Conservation (phyloP, 2,797 vertebrate genomes). For the Takifugu ocellatus region DNA sequence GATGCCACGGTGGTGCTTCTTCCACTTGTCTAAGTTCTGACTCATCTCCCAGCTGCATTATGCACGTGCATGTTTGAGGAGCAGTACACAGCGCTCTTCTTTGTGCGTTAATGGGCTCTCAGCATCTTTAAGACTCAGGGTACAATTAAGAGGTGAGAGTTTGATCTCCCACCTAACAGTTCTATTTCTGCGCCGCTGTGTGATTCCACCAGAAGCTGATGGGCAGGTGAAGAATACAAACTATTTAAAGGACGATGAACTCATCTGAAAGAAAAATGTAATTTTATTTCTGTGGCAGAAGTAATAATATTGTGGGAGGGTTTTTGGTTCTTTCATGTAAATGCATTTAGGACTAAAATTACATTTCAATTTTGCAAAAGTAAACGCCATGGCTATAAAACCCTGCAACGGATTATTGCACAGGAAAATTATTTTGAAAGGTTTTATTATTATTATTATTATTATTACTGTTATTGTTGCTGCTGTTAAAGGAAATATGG, state of each 20-base stretch:
- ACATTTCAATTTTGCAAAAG: too few species aligned
- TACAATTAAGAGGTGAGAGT: slow-evolving; percentile 79
- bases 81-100: slow-evolving; percentile 59
- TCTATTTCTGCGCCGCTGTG: slow-evolving; percentile 70
- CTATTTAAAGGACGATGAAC: slow-evolving; percentile 66
- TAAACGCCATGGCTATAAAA: too few species aligned
- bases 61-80: slow-evolving; percentile 60
- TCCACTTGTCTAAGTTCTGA: slow-evolving; percentile 67
- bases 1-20: slow-evolving; percentile 57
- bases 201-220: slow-evolving; percentile 69
- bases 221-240: slow-evolving; percentile 53
- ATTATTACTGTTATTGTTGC: too few species aligned
- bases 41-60: slow-evolving; percentile 68
- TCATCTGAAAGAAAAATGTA: slow-evolving; percentile 41
- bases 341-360: too few species aligned
- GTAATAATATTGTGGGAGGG: slow-evolving; percentile 3
- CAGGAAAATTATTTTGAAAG: too few species aligned
- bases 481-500: too few species aligned
- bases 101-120: slow-evolving; percentile 73
- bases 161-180: slow-evolving; percentile 75
- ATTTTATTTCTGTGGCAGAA: slow-evolving; percentile 30
- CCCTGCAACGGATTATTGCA: too few species aligned
- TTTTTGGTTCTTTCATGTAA: background rate
- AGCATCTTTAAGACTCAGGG: slow-evolving; percentile 72
- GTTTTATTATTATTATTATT: too few species aligned